Conservation (phyloP, 2,113 vertebrate genomes). For the Catagonus wagneri region DNA sequence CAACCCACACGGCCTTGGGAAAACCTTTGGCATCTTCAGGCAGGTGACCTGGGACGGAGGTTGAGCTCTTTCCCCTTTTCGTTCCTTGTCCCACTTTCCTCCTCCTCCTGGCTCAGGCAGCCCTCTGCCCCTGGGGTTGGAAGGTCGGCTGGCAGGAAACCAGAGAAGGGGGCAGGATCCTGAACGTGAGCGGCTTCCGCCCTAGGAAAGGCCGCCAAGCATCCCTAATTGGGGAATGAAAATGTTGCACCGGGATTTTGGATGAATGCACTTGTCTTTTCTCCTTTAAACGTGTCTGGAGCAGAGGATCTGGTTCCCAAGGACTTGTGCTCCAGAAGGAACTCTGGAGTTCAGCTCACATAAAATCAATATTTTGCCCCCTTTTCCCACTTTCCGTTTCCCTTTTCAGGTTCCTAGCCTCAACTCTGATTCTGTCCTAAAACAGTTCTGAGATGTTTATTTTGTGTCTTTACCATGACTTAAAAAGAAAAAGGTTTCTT, state of each 20-base stretch:
- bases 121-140: slow-evolving; percentile 74
- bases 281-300: slow-evolving; percentile 60
- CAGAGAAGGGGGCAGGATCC: slow-evolving; percentile 63
- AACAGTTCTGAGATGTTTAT: slow-evolving; percentile 53
- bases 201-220: slow-evolving; percentile 60
- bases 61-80: slow-evolving; percentile 64
- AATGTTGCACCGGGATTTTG: slow-evolving; percentile 60
- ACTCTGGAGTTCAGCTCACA: slow-evolving; percentile 41
- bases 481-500: slow-evolving; percentile 43
- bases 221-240: background rate
- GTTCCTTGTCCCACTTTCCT: slow-evolving; percentile 25
- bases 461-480: background rate
- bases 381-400: slow-evolving; percentile 12
- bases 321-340: slow-evolving; percentile 60
- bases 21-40: slow-evolving; percentile 60
- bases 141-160: slow-evolving; percentile 61
- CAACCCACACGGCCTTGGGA: background rate
- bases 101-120: slow-evolving; percentile 60
- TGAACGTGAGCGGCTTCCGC: slow-evolving; percentile 55
- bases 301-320: slow-evolving; percentile 29
- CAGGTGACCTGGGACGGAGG: slow-evolving; percentile 75
- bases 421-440: background rate
- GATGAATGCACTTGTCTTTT: slow-evolving; percentile 67
- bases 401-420: background rate
- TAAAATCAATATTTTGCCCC: slow-evolving; percentile 15